phyloP scores from a whole-genome alignment of 2,113 vertebrate genomes.

The Nycticebus coucang region DNA sequence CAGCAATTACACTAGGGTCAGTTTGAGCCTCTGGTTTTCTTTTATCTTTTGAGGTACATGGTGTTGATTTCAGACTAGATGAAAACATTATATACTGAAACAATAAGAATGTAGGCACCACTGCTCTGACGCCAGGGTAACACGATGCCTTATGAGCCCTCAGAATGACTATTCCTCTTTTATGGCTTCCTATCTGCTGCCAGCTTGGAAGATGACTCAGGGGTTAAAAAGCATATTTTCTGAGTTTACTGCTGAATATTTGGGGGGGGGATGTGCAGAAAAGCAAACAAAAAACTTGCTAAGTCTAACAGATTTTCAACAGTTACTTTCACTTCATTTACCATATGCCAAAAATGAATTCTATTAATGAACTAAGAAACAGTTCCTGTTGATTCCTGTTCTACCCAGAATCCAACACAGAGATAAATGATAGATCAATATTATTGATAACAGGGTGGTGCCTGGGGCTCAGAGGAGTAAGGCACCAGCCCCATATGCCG shows the following conservation, averaged over 20 bases:
- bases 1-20: neutral
- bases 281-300: constrained; percentile 55
- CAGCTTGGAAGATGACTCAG: constrained; percentile 32
- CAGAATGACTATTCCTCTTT: neutral
- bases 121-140: neutral
- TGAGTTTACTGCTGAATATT: constrained; percentile 40
- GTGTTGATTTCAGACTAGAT: constrained; percentile 21
- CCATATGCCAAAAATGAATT: constrained; percentile 43
- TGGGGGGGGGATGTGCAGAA: neutral
- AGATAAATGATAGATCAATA: constrained; percentile 33
- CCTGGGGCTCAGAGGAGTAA: too few relatives aligned
- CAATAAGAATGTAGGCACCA: constrained; percentile 5
- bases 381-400: constrained; percentile 42
- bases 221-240: constrained; percentile 61
- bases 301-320: constrained; percentile 43
- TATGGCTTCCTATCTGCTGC: neutral
- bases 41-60: constrained; percentile 13
- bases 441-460: neutral
- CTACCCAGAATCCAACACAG: neutral
- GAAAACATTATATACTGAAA: constrained; percentile 45
- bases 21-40: neutral
- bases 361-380: neutral
- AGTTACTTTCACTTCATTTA: constrained; percentile 50
- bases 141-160: neutral
- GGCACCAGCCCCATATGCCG: too few relatives aligned